Evolutionary conservation across 2,797 vertebrate species (phyloP), one percentile per base, ranked within the genome.

Genomic region (Chaunax sp.): DNA sequence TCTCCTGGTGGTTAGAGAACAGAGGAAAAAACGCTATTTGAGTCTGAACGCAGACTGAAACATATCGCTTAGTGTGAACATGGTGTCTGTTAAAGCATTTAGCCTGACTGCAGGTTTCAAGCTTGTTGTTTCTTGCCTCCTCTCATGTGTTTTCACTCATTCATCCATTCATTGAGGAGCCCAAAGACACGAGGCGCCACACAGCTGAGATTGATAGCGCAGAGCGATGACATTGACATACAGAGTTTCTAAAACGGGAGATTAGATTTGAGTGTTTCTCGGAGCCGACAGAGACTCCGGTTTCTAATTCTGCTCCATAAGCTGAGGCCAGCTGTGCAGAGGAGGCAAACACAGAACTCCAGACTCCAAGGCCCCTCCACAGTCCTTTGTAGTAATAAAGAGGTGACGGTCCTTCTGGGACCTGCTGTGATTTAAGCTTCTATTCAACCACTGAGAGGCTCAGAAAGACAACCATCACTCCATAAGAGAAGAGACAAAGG

Each of bases 191-290:
- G 3, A 5, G 43, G 64, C 33, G 20, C 66, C 37, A 37, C 5
- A 18, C 25, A 44, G 38, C 41, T 18, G 40, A 45, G 49, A 5
- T 44, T 35, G 68, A 61, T 46, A 70, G 59, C 15, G 3, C 0
- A n/a, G 16, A 43, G 56, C 18, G 1, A 41, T 49, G 71, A 74
- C 78, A 76, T 81, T 70, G 53, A 77, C 51, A 50, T 30, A 1
- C 14, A 11, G 18, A 58, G 26, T 62, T 72, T 57, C n/a, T 58
- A 6, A 14, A 57, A 54, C 58, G 57, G 4, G 0, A 57, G 65
- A 76, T 68, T 69, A 53, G 61, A 71, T 64, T 57, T 25, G 61
- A 75, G 50, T 3, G 16, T 57, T 58, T 72, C 51, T 65, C 44
- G 59, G 50, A 57, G 50, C 26, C 4, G 63, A 28, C 35, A 30